Evolutionary conservation across 2,888 invertebrate species (phyloP).

Genomic region (Zhengitettix transpicula): DNA sequence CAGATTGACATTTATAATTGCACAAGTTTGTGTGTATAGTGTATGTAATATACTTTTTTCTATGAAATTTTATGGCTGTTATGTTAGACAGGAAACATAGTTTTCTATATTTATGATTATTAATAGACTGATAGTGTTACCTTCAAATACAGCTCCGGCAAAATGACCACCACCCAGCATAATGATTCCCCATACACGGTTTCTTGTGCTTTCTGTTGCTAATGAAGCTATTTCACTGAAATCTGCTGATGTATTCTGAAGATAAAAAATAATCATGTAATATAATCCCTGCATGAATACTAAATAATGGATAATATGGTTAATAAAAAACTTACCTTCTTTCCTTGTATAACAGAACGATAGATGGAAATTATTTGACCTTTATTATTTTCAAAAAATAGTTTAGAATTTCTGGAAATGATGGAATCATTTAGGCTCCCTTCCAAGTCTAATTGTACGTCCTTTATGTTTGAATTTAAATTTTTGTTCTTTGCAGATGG

Average conservation of each 20-base stretch:
- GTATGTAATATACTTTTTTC: too few relatives aligned
- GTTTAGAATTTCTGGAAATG: slow-evolving; percentile 44
- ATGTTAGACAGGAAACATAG: too few relatives aligned
- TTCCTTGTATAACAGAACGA: slow-evolving; percentile 52
- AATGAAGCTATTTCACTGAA: slow-evolving; percentile 22
- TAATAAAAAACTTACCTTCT: slow-evolving; percentile 35
- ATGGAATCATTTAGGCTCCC: too few relatives aligned
- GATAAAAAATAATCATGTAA: neutral
- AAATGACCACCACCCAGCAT: slow-evolving; percentile 78
- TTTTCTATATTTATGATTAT: too few relatives aligned
- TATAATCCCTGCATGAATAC: neutral
- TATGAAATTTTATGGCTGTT: too few relatives aligned
- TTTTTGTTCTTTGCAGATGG: too few relatives aligned
- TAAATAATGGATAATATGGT: neutral
- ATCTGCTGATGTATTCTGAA: slow-evolving; percentile 21
- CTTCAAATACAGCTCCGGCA: slow-evolving; percentile 52
- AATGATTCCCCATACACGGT: slow-evolving; percentile 51
- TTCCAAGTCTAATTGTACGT: too few relatives aligned
- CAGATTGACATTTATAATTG: too few relatives aligned
- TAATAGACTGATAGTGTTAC: slow-evolving; percentile 16
- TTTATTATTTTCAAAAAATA: slow-evolving; percentile 50
- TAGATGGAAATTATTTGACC: slow-evolving; percentile 59
- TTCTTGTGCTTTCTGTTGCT: slow-evolving; percentile 18
- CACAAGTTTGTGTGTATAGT: too few relatives aligned
- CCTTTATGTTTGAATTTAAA: too few relatives aligned